These are phyloP conservation scores for Neodon shergylaensis DNA, from an alignment of 2,113 vertebrate genomes.

Conservation along the genomic window DNA sequence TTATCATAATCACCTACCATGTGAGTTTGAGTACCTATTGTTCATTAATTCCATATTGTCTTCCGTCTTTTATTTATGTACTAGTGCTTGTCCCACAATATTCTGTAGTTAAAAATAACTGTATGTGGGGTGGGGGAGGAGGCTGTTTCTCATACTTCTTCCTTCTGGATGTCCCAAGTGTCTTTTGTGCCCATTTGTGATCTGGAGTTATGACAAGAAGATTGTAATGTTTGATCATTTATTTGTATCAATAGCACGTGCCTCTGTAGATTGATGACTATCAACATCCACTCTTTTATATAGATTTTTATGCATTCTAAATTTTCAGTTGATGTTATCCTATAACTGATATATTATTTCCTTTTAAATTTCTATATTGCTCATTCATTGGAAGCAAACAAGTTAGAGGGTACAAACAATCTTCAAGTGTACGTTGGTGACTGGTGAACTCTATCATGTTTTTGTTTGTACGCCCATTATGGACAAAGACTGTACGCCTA, in stretches of 20 bases:
- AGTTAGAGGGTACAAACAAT: not conserved
- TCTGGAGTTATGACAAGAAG: not conserved
- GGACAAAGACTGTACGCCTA: not conserved
- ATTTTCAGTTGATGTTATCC: not conserved
- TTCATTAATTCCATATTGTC: not conserved
- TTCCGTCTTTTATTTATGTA: not conserved
- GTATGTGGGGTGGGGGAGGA: too few species aligned
- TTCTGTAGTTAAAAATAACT: not conserved
- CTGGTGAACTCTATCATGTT: not conserved
- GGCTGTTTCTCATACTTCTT: not conserved
- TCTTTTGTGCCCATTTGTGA: not conserved
- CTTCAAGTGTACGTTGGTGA: not conserved
- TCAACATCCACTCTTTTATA: not conserved
- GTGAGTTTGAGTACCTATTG: not conserved
- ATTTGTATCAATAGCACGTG: not conserved
- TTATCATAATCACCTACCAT: not conserved
- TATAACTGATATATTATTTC: not conserved
- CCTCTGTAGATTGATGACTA: not conserved
- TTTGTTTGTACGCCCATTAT: slow-evolving; percentile 6
- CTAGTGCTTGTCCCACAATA: not conserved
- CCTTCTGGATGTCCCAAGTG: not conserved
- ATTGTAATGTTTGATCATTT: not conserved
- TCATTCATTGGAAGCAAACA: not conserved
- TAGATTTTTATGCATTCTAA: slow-evolving; percentile 2
- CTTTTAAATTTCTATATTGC: not conserved